phyloP scores from a whole-genome alignment of 2,113 vertebrate genomes.

The Mesitornis unicolor region DNA sequence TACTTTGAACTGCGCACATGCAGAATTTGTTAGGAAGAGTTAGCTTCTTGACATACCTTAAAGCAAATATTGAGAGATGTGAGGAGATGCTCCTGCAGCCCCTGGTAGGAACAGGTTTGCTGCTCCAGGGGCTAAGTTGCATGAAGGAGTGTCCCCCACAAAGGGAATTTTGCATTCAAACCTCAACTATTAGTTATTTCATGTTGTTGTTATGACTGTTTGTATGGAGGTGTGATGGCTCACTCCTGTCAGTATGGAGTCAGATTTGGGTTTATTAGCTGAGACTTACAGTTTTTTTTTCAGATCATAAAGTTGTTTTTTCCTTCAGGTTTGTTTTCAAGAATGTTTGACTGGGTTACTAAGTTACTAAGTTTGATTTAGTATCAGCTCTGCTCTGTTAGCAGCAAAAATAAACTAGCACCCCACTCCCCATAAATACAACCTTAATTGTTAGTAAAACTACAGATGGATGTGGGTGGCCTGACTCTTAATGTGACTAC shows the following conservation, averaged over 20 bases:
- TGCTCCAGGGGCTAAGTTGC: not conserved
- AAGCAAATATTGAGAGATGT: not conserved
- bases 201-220: not conserved
- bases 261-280: not conserved
- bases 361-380: not conserved
- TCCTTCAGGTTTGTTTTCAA: not conserved
- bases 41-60: not conserved
- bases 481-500: not conserved
- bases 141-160: not conserved
- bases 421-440: not conserved
- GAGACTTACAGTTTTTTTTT: not conserved
- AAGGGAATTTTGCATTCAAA: not conserved
- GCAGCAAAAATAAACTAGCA: not conserved
- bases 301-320: not conserved
- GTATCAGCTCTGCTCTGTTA: not conserved
- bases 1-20: not conserved
- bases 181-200: not conserved
- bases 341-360: not conserved
- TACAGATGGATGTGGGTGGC: slow-evolving; percentile 22
- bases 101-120: not conserved
- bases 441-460: not conserved
- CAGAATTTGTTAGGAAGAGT: not conserved
- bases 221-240: not conserved
- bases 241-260: not conserved
- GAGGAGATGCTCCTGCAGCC: not conserved